phyloP scores from a whole-genome alignment of 2,888 invertebrate genomes.

The Ophion slaviceki region DNA sequence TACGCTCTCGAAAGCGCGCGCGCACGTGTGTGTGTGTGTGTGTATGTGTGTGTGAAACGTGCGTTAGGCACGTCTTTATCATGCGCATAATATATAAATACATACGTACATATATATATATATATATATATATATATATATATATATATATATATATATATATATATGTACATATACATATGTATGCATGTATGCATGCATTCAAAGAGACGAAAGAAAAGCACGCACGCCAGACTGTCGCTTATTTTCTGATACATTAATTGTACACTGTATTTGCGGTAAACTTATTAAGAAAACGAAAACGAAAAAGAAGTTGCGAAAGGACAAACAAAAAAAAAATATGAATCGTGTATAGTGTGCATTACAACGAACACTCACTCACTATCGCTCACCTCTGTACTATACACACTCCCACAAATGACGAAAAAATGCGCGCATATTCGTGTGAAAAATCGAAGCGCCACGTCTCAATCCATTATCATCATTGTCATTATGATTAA shows the following conservation, averaged over 20 bases:
- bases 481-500: slow-evolving; percentile 54
- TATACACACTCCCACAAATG: slow-evolving; percentile 7
- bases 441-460: slow-evolving; percentile 41
- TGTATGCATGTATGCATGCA: slow-evolving; percentile 50
- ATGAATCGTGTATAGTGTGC: slow-evolving; percentile 67
- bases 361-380: slow-evolving; percentile 77
- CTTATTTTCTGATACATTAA: slow-evolving; percentile 80
- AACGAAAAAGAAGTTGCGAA: slow-evolving; percentile 31
- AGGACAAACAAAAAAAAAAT: slow-evolving; percentile 55
- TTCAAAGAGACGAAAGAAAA: slow-evolving; percentile 59
- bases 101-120: slow-evolving; percentile 40
- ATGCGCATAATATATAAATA: slow-evolving; percentile 55
- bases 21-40: background rate
- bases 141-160: slow-evolving; percentile 19
- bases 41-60: slow-evolving; percentile 65
- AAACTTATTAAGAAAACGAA: slow-evolving; percentile 59
- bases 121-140: background rate
- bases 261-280: slow-evolving; percentile 72
- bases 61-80: slow-evolving; percentile 67
- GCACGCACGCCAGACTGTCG: slow-evolving; percentile 77
- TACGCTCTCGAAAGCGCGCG: slow-evolving; percentile 71
- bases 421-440: slow-evolving; percentile 37
- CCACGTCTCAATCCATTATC: slow-evolving; percentile 50
- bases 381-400: slow-evolving; percentile 48
- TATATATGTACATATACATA: slow-evolving; percentile 39